These are phyloP conservation scores for Oopsacas minuta DNA, from an alignment of 37 sponge, comb jelly and placozoan genomes.

Conservation along the genomic window DNA sequence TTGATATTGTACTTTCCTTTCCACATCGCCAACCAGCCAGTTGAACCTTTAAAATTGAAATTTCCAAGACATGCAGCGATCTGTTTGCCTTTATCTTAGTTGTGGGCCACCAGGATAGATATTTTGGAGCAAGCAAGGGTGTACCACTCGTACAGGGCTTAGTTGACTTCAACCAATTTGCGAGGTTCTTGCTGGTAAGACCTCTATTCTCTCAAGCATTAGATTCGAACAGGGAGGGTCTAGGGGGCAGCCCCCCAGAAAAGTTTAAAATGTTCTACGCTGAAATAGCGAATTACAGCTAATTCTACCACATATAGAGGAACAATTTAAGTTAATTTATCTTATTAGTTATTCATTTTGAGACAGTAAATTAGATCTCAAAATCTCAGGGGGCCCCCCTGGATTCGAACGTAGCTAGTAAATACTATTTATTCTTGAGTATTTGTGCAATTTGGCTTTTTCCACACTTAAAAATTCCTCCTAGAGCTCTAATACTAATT, in stretches of 20 bases:
- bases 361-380: too few species aligned
- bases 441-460: background rate
- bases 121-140: background rate
- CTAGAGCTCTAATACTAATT: background rate
- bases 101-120: background rate
- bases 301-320: too few species aligned
- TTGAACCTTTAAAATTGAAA: conserved; percentile 23
- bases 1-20: conserved; percentile 32
- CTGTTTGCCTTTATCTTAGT: conserved; percentile 27
- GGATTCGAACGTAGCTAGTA: too few species aligned
- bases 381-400: too few species aligned
- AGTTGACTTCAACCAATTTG: background rate
- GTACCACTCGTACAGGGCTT: background rate
- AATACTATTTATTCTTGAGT: background rate
- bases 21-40: conserved; percentile 39
- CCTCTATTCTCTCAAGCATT: background rate
- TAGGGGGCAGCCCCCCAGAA: too few species aligned
- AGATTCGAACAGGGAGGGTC: background rate
- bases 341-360: too few species aligned
- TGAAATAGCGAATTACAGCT: too few species aligned
- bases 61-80: conserved; percentile 27
- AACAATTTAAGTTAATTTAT: too few species aligned
- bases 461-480: background rate
- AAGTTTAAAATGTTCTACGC: too few species aligned
- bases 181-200: background rate